Conservation (phyloP, 2,888 invertebrate genomes). For the Himalopsyche kuldschensis region DNA sequence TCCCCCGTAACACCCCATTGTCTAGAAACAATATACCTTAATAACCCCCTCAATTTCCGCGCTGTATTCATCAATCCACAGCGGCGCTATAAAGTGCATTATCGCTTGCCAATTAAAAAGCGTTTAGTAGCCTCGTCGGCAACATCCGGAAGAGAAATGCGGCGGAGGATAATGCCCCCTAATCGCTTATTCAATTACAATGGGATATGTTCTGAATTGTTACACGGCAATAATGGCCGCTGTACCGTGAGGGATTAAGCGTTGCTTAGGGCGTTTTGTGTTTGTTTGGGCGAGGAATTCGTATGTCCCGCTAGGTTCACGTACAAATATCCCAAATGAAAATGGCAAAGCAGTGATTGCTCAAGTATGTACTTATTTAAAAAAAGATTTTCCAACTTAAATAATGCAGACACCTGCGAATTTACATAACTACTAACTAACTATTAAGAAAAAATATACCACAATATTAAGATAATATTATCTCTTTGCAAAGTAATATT, state of each 20-base stretch:
- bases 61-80: conserved; percentile 2
- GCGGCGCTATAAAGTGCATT: conserved; percentile 20
- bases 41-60: neutral
- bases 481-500: no score
- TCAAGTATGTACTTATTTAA: neutral
- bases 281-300: conserved; percentile 6
- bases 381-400: neutral
- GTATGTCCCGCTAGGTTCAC: neutral
- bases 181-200: conserved; percentile 8
- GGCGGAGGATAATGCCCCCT: conserved; percentile 12
- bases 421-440: no score
- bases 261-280: conserved; percentile 14
- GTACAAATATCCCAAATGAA: conserved; percentile 23
- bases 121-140: neutral
- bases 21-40: conserved; percentile 16
- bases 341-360: conserved; percentile 5
- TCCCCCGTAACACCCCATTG: neutral
- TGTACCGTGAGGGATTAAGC: conserved; percentile 16
- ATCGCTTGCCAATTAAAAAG: conserved; percentile 9
- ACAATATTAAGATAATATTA: no score
- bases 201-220: neutral
- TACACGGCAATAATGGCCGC: neutral
- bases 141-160: neutral
- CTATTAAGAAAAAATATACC: no score
- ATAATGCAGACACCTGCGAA: no score